Evolutionary conservation across 2,888 invertebrate species (phyloP).

Genomic region (Drosophila maculinotata): DNA sequence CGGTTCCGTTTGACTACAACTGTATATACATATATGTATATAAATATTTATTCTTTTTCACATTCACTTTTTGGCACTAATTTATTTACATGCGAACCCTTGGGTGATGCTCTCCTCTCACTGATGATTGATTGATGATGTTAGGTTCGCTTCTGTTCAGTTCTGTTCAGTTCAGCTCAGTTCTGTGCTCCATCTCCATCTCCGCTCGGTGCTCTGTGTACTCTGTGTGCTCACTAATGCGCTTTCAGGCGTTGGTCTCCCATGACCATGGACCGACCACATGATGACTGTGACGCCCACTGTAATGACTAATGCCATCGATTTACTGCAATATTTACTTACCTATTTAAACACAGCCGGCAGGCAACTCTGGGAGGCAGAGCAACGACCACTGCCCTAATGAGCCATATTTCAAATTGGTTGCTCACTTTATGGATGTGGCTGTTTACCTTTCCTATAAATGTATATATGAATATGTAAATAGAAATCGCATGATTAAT

Average conservation of each 20-base stretch:
- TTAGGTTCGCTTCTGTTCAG: conserved; percentile 4
- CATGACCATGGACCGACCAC: conserved; percentile 13
- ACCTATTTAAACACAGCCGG: too few relatives aligned
- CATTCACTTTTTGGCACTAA: conserved; percentile 51
- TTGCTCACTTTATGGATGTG: neutral
- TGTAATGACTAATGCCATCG: conserved; percentile 44
- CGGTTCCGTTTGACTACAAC: neutral
- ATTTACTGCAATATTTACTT: conserved; percentile 24
- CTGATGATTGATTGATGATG: conserved; percentile 67
- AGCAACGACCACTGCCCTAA: neutral
- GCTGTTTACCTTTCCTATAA: too few relatives aligned
- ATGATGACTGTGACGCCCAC: conserved; percentile 12
- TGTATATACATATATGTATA: neutral
- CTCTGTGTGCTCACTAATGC: conserved; percentile 3
- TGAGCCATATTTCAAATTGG: conserved; percentile 3
- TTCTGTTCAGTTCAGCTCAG: neutral
- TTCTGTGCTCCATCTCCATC: neutral
- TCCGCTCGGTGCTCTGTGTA: neutral
- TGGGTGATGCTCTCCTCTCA: conserved; percentile 32
- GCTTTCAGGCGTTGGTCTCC: conserved; percentile 15
- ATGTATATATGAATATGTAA: neutral
- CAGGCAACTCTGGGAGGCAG: too few relatives aligned
- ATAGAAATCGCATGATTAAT: conserved; percentile 29
- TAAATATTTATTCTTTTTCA: neutral
- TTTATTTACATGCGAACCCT: conserved; percentile 60